Percentiles rank a stretch among this genome's conserved stretches.
Conservation (phyloP, 2,113 vertebrate species). For the Hemiscyllium ocellatum region DNA sequence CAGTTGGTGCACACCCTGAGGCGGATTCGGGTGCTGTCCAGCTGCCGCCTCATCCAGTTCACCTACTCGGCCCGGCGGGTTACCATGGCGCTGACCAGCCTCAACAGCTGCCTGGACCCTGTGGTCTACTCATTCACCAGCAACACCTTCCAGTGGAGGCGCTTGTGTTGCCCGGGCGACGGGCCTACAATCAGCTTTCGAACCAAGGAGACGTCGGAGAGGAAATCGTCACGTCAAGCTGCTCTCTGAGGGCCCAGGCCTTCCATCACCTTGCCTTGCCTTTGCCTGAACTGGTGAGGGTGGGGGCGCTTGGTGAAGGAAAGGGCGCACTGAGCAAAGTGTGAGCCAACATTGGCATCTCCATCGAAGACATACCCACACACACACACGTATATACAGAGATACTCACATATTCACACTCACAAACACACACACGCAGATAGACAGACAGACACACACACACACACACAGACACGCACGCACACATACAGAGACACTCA, state of each 20-base stretch:
- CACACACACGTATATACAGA: too few species aligned
- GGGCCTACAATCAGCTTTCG: neutral
- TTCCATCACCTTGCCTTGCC: neutral
- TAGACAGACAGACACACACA: too few species aligned
- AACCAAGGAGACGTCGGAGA: neutral
- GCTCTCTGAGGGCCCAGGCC: neutral
- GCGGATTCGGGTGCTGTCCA: conserved; percentile 2
- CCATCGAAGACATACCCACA: too few species aligned
- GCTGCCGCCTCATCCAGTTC: conserved; percentile 39
- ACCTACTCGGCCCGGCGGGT: conserved; percentile 41
- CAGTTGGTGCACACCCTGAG: conserved; percentile 40
- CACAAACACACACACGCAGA: too few species aligned
- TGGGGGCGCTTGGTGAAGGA: neutral
- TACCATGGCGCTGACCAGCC: conserved; percentile 44
- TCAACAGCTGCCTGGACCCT: conserved; percentile 46
- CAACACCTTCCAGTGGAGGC: conserved; percentile 36
- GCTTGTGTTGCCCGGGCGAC: neutral
- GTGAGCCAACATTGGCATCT: too few species aligned
- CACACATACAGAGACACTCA: too few species aligned
- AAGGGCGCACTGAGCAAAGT: too few species aligned
- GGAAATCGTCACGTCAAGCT: neutral
- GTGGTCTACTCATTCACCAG: conserved; percentile 44
- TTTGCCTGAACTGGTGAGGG: neutral
- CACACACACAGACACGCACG: too few species aligned
- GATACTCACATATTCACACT: too few species aligned